These are phyloP conservation scores for Pipistrellus pygmaeus DNA, from an alignment of 2,797 vertebrate species.

Conservation along the genomic window DNA sequence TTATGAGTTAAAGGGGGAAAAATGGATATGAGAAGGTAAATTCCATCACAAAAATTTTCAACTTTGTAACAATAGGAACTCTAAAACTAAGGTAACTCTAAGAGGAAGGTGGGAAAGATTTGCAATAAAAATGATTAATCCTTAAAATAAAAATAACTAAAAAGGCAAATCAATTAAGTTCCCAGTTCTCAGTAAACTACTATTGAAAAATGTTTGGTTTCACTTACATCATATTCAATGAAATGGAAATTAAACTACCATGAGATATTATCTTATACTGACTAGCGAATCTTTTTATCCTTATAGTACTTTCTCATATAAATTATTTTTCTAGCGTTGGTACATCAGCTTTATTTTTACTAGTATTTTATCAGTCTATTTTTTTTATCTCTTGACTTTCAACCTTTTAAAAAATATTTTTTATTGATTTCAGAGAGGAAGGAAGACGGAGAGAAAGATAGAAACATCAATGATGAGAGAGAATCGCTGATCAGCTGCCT, in stretches of 20 bases:
- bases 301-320: not conserved
- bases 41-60: conserved; percentile 37
- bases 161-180: not conserved
- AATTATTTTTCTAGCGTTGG: conserved; percentile 11
- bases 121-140: conserved; percentile 54
- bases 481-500: no score
- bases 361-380: not conserved
- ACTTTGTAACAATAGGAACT: conserved; percentile 10
- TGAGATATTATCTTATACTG: conserved; percentile 9
- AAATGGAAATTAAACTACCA: conserved; percentile 28
- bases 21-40: not conserved
- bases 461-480: no score
- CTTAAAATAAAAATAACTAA: not conserved
- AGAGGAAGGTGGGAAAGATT: not conserved
- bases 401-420: not conserved
- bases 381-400: conserved; percentile 24
- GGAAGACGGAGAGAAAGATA: no score
- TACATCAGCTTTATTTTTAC: conserved; percentile 5
- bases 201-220: conserved; percentile 40
- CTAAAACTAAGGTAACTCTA: conserved; percentile 13
- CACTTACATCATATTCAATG: conserved; percentile 16
- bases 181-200: conserved; percentile 59
- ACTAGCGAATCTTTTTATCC: not conserved
- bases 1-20: not conserved
- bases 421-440: no score